These are phyloP conservation scores for Taphrorychus bicolor DNA, from an alignment of 2,888 invertebrate species.

Conservation along the genomic window DNA sequence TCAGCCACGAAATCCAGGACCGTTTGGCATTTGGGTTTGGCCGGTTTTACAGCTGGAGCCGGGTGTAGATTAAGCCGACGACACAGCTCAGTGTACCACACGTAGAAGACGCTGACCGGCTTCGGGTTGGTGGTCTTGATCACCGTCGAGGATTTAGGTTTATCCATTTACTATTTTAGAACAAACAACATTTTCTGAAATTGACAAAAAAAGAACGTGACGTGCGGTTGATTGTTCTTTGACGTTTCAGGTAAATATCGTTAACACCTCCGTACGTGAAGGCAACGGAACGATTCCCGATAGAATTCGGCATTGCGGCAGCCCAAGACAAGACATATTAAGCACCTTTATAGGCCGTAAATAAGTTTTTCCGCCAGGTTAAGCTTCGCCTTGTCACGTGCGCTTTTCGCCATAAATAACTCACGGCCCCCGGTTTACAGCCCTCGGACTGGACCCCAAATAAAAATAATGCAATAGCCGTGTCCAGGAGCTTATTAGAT, in stretches of 20 bases:
- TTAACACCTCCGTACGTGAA: not conserved
- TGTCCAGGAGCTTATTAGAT: constrained; percentile 45
- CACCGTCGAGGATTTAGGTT: constrained; percentile 46
- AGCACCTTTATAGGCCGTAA: constrained; percentile 46
- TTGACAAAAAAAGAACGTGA: constrained; percentile 33
- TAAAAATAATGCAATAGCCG: constrained; percentile 54
- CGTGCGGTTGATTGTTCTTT: constrained; percentile 26
- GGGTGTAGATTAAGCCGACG: constrained; percentile 55
- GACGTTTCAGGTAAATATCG: constrained; percentile 3
- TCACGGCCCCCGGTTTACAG: constrained; percentile 49
- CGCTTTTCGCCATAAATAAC: constrained; percentile 50
- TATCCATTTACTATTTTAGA: constrained; percentile 43
- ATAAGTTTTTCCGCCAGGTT: constrained; percentile 47
- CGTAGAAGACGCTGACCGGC: constrained; percentile 57
- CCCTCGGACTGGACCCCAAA: constrained; percentile 45
- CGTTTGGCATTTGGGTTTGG: constrained; percentile 55
- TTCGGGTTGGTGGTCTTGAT: constrained; percentile 44
- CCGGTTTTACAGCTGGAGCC: constrained; percentile 53
- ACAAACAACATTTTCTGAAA: constrained; percentile 11
- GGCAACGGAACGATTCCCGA: not conserved
- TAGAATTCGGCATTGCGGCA: constrained; percentile 1
- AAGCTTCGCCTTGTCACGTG: constrained; percentile 50
- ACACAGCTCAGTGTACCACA: constrained; percentile 59
- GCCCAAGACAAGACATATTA: constrained; percentile 32
- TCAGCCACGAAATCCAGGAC: constrained; percentile 74